A percentile compares a stretch with the other conserved stretches of the same genome.
These are phyloP conservation scores for Mesorhabditis spiculigera DNA, from an alignment of 2,888 invertebrate genomes.

Conservation along the genomic window DNA sequence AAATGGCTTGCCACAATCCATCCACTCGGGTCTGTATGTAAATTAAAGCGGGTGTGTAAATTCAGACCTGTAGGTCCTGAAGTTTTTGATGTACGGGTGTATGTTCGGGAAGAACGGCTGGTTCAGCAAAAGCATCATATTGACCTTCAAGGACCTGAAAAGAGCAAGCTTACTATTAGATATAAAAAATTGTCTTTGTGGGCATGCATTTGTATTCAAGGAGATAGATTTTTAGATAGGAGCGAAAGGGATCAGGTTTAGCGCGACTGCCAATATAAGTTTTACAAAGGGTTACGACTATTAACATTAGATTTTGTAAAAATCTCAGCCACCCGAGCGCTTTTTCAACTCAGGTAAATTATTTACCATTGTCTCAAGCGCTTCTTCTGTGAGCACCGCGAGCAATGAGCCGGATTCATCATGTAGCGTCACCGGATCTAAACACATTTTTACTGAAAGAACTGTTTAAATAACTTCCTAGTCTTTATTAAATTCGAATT, in stretches of 20 bases:
- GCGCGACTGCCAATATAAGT: too few species aligned
- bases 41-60: background rate
- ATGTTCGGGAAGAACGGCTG: constrained; percentile 7
- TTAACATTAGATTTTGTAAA: too few species aligned
- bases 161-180: too few species aligned
- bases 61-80: background rate
- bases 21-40: constrained; percentile 36
- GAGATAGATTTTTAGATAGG: too few species aligned
- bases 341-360: background rate
- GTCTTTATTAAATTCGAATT: background rate
- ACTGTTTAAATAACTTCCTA: background rate
- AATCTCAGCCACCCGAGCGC: too few species aligned
- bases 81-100: constrained; percentile 3
- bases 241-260: too few species aligned
- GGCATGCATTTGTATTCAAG: too few species aligned
- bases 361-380: constrained; percentile 17
- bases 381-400: constrained; percentile 17
- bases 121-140: constrained; percentile 2
- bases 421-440: constrained; percentile 25
- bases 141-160: constrained; percentile 1
- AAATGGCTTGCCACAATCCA: constrained; percentile 53
- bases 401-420: constrained; percentile 22
- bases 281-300: too few species aligned
- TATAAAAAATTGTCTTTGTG: too few species aligned
- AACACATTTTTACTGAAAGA: background rate